Percentiles rank a stretch among this genome's conserved stretches.
These are phyloP conservation scores for Kryphioiulus occultus DNA, from an alignment of 2,888 invertebrate species.

Conservation along the genomic window DNA sequence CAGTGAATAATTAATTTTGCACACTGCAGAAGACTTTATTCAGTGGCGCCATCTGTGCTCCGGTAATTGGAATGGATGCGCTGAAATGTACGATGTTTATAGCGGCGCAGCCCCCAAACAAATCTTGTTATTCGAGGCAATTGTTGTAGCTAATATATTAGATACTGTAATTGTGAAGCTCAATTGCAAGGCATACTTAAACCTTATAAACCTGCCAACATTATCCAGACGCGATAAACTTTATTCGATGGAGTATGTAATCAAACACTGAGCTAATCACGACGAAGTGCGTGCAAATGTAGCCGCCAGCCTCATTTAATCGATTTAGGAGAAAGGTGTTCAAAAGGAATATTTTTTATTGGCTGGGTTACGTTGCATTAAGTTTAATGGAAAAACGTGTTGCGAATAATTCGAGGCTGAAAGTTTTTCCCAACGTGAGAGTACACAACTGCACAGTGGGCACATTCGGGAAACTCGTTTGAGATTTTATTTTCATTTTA, in stretches of 20 bases:
- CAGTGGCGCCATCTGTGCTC: not conserved
- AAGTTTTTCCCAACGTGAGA: not conserved
- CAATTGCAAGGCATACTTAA: not conserved
- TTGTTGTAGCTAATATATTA: not conserved
- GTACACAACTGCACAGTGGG: not conserved
- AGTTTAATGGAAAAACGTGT: conserved; percentile 38
- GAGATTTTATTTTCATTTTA: not conserved
- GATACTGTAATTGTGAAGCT: not conserved
- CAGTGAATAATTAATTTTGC: no score
- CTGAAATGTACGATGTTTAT: not conserved
- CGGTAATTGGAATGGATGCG: not conserved
- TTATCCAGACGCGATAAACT: conserved; percentile 12
- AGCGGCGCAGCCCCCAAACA: not conserved
- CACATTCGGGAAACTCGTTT: not conserved
- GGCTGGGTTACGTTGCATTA: not conserved
- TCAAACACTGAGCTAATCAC: conserved; percentile 20
- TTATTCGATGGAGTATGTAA: not conserved
- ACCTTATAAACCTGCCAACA: not conserved
- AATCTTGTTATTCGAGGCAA: not conserved
- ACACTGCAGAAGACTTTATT: no score
- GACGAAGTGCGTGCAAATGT: not conserved
- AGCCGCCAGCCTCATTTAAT: not conserved
- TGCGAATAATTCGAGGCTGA: conserved; percentile 24
- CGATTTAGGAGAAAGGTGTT: conserved; percentile 29
- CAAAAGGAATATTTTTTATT: not conserved